Base-by-base conservation (phyloP, 2,797 vertebrate genomes). In the Aratinga solstitialis region DNA sequence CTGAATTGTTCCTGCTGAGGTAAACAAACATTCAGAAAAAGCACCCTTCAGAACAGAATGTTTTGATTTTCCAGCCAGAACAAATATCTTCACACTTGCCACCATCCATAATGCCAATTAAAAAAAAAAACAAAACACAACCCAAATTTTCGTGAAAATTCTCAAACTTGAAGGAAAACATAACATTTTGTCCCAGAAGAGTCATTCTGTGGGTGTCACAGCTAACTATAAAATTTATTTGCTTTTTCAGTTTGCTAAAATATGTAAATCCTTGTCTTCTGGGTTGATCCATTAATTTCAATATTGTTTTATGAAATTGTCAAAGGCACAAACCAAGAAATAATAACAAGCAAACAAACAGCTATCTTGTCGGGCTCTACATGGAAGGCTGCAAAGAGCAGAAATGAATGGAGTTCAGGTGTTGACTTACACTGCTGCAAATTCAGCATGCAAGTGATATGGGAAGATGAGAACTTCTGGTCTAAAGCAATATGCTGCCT, bases 41-140 rank as follows among this genome's bases (percentile, higher is more conserved):
- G 11, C 10, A 56, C 19, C 85, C 77, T 65, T 89, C 48, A 83
- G 78, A 90, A 67, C 84, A 93, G 81, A 89, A 90, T 87, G 72
- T 61, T 93, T 89, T 93, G 40, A 65, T 90, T 93, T 97, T 63
- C 53, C 61, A 30, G 6, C 53, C 29, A 93, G 93, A 92, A 84
- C 56, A 90, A 92, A 43, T 87, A 79, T 21, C 63, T 79, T 93
- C 68, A 62, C 69, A 75, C 62, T 93, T 90, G 71, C 83, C 78
- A 73, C 86, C 16, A 63, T 36, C 19, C 40, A 65, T 89, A 63
- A 63, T 32, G n/a, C 2, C 71, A 79, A 59, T 48, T 79, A 62
- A 59, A 65, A 17, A 45, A 83, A 42, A 15, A 63, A 61, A 59
- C n/a, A 14, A 38, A 38, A 3, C 10, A 4, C n/a, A 59, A 17